Evolutionary conservation across 2,113 vertebrate species (phyloP), one percentile per base, ranked within the genome.

Genomic region (Tauraco erythrolophus): DNA sequence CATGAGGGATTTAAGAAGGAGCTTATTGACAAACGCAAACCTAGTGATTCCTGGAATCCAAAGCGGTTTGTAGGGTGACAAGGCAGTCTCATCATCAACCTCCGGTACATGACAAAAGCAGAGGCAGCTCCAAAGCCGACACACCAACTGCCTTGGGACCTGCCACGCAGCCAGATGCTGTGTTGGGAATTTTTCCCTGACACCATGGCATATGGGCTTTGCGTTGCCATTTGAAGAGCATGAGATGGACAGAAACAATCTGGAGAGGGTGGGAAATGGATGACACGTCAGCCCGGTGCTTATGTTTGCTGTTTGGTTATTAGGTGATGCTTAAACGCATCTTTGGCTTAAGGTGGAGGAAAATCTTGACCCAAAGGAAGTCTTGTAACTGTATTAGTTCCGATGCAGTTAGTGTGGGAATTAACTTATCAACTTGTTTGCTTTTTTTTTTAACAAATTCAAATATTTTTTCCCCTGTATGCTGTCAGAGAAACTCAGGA

Each of bases 141-240:
- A 86, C 60, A 78, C 61, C 91, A 94, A 93, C 80, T 89, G 96
- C 75, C 62, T 68, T 2, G 2, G 87, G 94, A 94, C 89, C 87
- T 81, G 82, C 90, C 83, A 74, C 3, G 4, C 54, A 60, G 60
- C 72, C 88, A 95, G 84, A 89, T 94, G 96, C 88, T 2, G 69
- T 56, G 82, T 46, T 86, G 96, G 92, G 80, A 95, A 39, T 64
- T 79, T 85, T 84, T 95, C 43, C 89, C 68, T 91, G 88, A 82
- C 86, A 62, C 74, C 3, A 5, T 9, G 64, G 93, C 93, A 95
- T 95, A 94, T 94, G 94, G 89, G 69, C 58, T 96, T 88, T 83
- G 62, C 89, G 57, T 78, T 82, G 92, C 84, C 74, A 76, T 95
- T 94, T 43, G 92, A 92, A 88, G 82, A 80, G 65, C 56, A 45